phyloP scores from a whole-genome alignment of 2,113 vertebrate genomes.

The Hydrolagus affinis region DNA sequence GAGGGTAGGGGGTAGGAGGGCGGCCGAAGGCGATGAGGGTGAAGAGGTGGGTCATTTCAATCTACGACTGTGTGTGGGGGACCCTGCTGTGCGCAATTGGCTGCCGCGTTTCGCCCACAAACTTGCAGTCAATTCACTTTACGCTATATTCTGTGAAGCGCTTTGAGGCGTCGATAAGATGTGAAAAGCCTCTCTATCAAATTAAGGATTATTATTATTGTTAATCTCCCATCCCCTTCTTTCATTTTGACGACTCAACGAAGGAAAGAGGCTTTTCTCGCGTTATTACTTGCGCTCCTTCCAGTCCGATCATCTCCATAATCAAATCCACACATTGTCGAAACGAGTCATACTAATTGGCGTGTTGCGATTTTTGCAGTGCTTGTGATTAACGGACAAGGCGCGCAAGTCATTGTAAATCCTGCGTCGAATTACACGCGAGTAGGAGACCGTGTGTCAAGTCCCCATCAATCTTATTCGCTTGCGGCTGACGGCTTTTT shows the following conservation, averaged over 20 bases:
- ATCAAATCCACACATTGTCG: constrained; percentile 23
- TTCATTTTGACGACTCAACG: background rate
- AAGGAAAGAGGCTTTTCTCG: background rate
- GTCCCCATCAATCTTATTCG: background rate
- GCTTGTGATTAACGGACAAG: background rate
- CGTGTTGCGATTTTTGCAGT: background rate
- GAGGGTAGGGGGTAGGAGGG: too few relatives aligned
- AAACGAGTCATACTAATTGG: constrained; percentile 3
- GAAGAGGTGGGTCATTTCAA: too few relatives aligned
- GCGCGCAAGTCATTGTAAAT: background rate
- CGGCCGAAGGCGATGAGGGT: too few relatives aligned
- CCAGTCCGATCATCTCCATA: background rate
- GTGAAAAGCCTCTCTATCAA: too few relatives aligned
- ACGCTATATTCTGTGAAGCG: too few relatives aligned
- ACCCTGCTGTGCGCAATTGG: too few relatives aligned
- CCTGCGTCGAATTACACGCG: background rate
- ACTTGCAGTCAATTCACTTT: too few relatives aligned
- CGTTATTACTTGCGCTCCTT: background rate
- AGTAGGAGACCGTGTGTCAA: background rate
- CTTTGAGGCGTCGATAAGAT: too few relatives aligned
- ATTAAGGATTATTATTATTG: too few relatives aligned
- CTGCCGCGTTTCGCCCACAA: too few relatives aligned
- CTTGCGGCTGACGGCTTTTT: background rate
- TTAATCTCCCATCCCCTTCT: background rate
- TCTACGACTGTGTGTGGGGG: too few relatives aligned